These are phyloP conservation scores for Myathropa florea DNA, from an alignment of 2,888 invertebrate species.

Conservation along the genomic window DNA sequence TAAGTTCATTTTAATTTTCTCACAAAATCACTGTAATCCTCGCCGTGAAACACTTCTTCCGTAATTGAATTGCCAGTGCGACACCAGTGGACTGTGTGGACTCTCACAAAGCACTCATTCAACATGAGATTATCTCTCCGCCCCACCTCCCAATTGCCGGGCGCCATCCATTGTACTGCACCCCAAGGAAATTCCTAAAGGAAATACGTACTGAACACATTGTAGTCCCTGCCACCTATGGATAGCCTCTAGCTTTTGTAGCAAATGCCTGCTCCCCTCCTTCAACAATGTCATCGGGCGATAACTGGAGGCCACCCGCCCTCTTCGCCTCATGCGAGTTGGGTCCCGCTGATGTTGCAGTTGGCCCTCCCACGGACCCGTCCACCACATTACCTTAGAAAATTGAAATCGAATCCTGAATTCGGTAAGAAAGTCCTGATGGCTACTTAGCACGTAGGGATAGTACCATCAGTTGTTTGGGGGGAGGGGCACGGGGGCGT, in stretches of 20 bases:
- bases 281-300: slow-evolving; percentile 42
- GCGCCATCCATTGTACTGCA: slow-evolving; percentile 21
- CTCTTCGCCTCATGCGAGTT: too few relatives aligned
- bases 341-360: background rate
- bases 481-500: background rate
- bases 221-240: slow-evolving; percentile 13
- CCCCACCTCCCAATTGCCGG: background rate
- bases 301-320: background rate
- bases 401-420: slow-evolving; percentile 63
- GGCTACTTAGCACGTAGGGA: slow-evolving; percentile 46
- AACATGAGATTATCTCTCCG: slow-evolving; percentile 46
- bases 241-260: slow-evolving; percentile 32
- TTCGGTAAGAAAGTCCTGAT: slow-evolving; percentile 45
- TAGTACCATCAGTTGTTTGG: background rate
- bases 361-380: background rate
- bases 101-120: slow-evolving; percentile 39
- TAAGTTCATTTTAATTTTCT: slow-evolving; percentile 47
- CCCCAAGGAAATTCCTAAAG: slow-evolving; percentile 26
- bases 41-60: slow-evolving; percentile 44
- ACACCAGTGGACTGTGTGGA: slow-evolving; percentile 13
- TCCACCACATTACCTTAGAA: slow-evolving; percentile 1
- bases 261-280: slow-evolving; percentile 27
- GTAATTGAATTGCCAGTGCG: slow-evolving; percentile 61
- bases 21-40: slow-evolving; percentile 44
- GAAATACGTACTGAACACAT: slow-evolving; percentile 36